Conservation (phyloP, 1,140 invertebrate species). For the Stegodyphus mimosarum region DNA sequence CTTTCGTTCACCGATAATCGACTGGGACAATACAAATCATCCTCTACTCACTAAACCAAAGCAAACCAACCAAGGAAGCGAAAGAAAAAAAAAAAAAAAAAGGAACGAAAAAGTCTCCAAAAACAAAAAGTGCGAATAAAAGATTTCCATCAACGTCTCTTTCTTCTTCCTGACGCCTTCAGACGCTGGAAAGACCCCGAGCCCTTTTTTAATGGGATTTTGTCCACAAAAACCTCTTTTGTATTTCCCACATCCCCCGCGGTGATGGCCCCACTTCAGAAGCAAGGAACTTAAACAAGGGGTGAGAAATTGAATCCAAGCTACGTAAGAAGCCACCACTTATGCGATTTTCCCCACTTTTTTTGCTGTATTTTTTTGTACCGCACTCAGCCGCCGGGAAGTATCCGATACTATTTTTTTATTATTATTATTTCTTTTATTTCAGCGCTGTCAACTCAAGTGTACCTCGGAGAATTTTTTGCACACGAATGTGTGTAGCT, state of each 20-base stretch:
- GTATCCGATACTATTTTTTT: slow-evolving; percentile 17
- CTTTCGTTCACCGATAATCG: neutral
- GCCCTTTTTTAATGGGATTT: slow-evolving; percentile 40
- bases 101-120: neutral
- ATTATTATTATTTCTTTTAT: slow-evolving; percentile 2
- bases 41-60: neutral
- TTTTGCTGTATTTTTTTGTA: neutral
- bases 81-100: slow-evolving; percentile 1
- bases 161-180: slow-evolving; percentile 16
- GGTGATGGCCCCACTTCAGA: slow-evolving; percentile 21
- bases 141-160: slow-evolving; percentile 24
- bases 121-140: neutral
- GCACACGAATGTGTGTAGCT: neutral
- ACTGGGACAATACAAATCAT: neutral
- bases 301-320: slow-evolving; percentile 40
- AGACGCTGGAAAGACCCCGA: slow-evolving; percentile 21
- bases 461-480: slow-evolving; percentile 12
- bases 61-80: neutral
- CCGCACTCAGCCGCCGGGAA: slow-evolving; percentile 1
- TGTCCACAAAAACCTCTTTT: slow-evolving; percentile 38
- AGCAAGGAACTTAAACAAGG: slow-evolving; percentile 34
- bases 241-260: slow-evolving; percentile 7
- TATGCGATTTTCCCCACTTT: slow-evolving; percentile 8
- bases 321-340: neutral
- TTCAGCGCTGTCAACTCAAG: slow-evolving; percentile 24